Base-by-base conservation (phyloP, 2,888 invertebrate genomes). In the Scaptomyza tumidula region DNA sequence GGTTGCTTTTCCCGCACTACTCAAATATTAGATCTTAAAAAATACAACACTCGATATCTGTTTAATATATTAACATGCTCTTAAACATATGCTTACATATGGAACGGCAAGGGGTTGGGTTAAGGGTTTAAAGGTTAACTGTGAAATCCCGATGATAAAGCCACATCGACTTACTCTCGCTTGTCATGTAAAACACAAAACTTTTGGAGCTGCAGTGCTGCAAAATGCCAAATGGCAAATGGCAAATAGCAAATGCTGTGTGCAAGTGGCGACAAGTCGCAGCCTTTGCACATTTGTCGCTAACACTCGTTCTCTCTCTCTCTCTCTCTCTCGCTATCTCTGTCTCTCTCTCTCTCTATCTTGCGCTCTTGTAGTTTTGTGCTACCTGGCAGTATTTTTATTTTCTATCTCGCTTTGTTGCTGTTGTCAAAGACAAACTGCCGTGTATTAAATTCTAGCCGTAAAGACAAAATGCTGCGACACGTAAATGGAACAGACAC, bases 361-460 rank as follows among this genome's bases (percentile, higher is more conserved):
- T 33, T 13, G 4, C 13, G 3, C 24, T 24, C 2, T 24, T 24
- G 1, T 49, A 5, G 31, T 33, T 33, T 9, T 50, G 6, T n/a
- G 35, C 35, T 74, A 68, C 69, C 72, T 73, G 74, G 55, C 59
- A 46, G 67, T 73, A 50, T 59, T 49, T 66, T 33, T n/a, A 6
- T 19, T 10, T 6, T 41, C 19, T 45, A 45, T 11, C 14, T 27
- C 14, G 10, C 27, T 41, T 41, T 58, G 39, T 67, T 54, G 50
- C 73, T 67, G 52, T 73, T 77, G 82, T 74, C 73, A 70, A 76
- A 88, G 88, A 88, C 88, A 86, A 86, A 86, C 85, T 86, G 78
- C 78, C 74, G 85, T 77, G 87, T 85, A 88, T 86, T 88, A 86
- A 75, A 88, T 85, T 86, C 78, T 75, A 85, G 86, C 65, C 78